Base-by-base conservation (phyloP, 64 coral and sea anemone species). In the Dendronephthya gigantea region DNA sequence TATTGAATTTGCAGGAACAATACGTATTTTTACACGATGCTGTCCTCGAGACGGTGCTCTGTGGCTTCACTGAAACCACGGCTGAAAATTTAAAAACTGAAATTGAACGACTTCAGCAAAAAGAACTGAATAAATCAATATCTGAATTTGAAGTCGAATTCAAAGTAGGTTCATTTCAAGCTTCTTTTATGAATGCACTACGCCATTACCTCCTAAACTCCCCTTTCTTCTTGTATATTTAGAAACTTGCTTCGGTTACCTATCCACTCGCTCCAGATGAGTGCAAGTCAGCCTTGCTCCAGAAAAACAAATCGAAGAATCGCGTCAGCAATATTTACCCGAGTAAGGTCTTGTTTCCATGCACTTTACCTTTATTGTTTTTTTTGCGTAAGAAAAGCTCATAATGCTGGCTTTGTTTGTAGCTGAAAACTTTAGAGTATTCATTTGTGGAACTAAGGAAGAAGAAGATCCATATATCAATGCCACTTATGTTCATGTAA, bases 231-330 rank as follows among this genome's bases (percentile, higher is more conserved):
- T 32, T 9, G 55, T 62, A n/a, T 13, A 22, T 84, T 29, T 47
- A 84, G 83, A 47, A 51, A 49, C 83, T 84, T 9, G 31, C 43
- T 1, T 50, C 50, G 1, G 83, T 50, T 17, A 32, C 17, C 14
- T 47, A 47, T 25, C 45, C 22, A 8, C 5, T 51, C 23, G 45
- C 83, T 14, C 22, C 22, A 9, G 47, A 84, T 23, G 83, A 84
- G 14, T 84, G 83, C 31, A 40, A 31, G 34, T 5, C 83, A 25
- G 83, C 83, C 4, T 84, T 27, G 16, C 39, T 30, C 16, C 83
- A n/a, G 32, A 51, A 52, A 47, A 84, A 84, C 29, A 23, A 50
- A 29, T 34, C 45, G 19, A 84, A 84, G 83, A 84, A 84, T 29
- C 41, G 83, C 40, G 50, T 50, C 28, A 47, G 43, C 10, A 35